Evolutionary conservation across 1,140 invertebrate species (phyloP).

Genomic region (Anastatus disparis): DNA sequence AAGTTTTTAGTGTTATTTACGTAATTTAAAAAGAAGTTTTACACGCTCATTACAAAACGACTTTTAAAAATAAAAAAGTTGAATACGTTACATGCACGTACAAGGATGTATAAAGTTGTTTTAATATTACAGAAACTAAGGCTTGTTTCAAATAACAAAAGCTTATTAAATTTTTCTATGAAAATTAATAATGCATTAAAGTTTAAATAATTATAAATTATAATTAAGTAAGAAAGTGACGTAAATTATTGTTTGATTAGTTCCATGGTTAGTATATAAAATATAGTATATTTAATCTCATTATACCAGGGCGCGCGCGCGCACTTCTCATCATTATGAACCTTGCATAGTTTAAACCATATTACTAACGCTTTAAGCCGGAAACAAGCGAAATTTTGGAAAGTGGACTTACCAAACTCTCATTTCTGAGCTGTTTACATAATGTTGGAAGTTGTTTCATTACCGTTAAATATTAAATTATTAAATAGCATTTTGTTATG

Average conservation of each 20-base stretch:
- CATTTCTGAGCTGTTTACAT: background rate
- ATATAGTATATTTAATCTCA: background rate
- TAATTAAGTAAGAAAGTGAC: background rate
- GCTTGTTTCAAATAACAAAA: too few relatives aligned
- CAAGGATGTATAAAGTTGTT: too few relatives aligned
- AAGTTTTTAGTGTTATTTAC: too few relatives aligned
- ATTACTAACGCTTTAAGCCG: background rate
- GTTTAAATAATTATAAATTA: background rate
- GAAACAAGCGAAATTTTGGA: background rate
- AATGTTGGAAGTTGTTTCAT: background rate
- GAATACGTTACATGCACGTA: too few relatives aligned
- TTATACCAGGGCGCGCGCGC: background rate
- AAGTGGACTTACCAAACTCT: background rate
- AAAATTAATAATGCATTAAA: background rate
- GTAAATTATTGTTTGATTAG: background rate
- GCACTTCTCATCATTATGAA: constrained; percentile 1
- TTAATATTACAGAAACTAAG: too few relatives aligned
- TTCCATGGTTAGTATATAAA: too few relatives aligned
- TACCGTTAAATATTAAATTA: too few relatives aligned
- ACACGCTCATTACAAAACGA: too few relatives aligned
- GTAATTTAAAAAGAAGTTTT: too few relatives aligned
- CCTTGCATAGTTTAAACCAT: background rate
- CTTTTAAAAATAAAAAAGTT: too few relatives aligned
- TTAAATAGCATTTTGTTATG: too few relatives aligned
- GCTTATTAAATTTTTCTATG: too few relatives aligned